These are phyloP conservation scores for Copsychus sechellarum DNA, from an alignment of 2,113 vertebrate genomes.

Conservation along the genomic window DNA sequence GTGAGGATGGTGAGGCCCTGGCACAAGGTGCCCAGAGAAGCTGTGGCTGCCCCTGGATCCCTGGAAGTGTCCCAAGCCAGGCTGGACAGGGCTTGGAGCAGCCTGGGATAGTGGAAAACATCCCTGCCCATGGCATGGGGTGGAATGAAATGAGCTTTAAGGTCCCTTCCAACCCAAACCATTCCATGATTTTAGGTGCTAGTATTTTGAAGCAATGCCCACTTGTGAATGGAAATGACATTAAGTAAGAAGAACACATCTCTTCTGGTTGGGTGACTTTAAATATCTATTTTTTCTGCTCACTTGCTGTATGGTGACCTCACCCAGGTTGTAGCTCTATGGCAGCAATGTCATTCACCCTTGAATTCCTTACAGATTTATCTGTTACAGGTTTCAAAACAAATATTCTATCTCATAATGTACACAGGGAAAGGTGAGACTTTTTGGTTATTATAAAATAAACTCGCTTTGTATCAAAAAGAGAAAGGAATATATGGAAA, in stretches of 20 bases:
- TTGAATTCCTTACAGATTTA: neutral
- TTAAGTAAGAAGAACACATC: neutral
- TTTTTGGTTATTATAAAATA: neutral
- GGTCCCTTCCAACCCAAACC: neutral
- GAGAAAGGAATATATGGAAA: neutral
- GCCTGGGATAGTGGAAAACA: rapidly evolving
- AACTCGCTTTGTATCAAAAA: neutral
- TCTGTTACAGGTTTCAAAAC: neutral
- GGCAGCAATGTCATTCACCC: neutral
- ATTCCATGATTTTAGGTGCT: neutral
- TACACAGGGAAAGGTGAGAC: neutral
- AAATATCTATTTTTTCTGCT: neutral
- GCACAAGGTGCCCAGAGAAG: neutral
- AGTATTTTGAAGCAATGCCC: neutral
- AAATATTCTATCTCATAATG: neutral
- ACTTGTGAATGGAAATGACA: neutral
- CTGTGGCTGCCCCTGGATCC: neutral
- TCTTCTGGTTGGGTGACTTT: neutral
- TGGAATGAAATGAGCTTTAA: no score
- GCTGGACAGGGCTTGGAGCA: rapidly evolving
- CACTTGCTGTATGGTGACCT: neutral
- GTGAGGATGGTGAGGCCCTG: rapidly evolving
- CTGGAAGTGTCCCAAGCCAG: neutral
- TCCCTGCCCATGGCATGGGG: neutral
- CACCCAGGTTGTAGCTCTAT: neutral